Evolutionary conservation across 2,113 vertebrate genomes (phyloP), one percentile per base, ranked within the genome.

Genomic region (Solea senegalensis): DNA sequence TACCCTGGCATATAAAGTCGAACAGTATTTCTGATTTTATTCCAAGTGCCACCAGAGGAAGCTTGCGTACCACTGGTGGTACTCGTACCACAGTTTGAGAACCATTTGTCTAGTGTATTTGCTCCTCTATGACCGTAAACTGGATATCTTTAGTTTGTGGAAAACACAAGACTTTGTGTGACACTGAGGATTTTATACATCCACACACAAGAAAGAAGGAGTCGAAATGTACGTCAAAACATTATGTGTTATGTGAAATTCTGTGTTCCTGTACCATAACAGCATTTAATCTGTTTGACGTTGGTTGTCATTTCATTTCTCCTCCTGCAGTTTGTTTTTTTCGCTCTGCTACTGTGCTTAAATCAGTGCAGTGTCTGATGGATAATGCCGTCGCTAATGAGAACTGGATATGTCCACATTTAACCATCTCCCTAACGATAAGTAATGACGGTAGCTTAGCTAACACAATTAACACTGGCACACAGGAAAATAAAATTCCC

Each of bases 391-490:
- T 41, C 39, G n/a, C 74, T 88, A 90, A 89, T 88, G 76, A 81
- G 72, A 84, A 78, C 74, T 65, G 59, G 83, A 80, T 80, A 73
- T 71, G 73, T 81, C 69, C 82, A 72, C 66, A 78, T 86, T 87
- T 79, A 75, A 88, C 75, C 62, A 83, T 86, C 82, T 74, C 34
- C 64, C 74, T 84, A 90, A 86, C 69, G 58, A 88, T 80, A 87
- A 90, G 80, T 88, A 90, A 90, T 88, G 80, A 63, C 51, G 34
- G 77, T 67, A 82, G 80, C 76, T 85, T 83, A 72, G 84, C 78
- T 82, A 92, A 85, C 70, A 79, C 82, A 87, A 87, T 91, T 87
- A 90, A 83, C 84, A 76, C 48, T 63, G 65, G 75, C 65, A 45
- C 68, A 51, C 80, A 69, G 64, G 66, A 77, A 87, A 81, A 84